phyloP scores from a whole-genome alignment of 2,888 invertebrate species.

The Marasmarcha lunaedactyla region DNA sequence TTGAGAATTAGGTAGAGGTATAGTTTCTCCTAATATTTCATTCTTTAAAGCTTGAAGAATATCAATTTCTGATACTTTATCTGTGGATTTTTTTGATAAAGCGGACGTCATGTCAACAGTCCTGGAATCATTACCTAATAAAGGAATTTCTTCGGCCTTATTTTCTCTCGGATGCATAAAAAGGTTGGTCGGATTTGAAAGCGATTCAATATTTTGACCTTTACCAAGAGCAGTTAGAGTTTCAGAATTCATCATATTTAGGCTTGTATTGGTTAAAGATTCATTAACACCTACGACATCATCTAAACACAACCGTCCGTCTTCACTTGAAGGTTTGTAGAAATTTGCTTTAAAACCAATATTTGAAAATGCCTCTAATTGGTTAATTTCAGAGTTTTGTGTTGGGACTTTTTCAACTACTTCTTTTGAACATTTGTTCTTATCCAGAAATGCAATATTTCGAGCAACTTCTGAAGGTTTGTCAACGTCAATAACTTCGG shows the following conservation, averaged over 20 bases:
- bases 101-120: conserved; percentile 9
- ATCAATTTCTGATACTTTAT: conserved; percentile 50
- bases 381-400: conserved; percentile 1
- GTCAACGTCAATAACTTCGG: too few species aligned
- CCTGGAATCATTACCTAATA: conserved; percentile 29
- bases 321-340: conserved; percentile 30
- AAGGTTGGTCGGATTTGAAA: neutral
- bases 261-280: neutral
- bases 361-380: conserved; percentile 7
- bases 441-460: too few species aligned
- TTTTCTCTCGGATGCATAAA: neutral
- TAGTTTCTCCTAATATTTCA: conserved; percentile 49
- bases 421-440: too few species aligned
- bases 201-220: neutral
- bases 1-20: conserved; percentile 32
- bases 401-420: too few species aligned
- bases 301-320: too few species aligned
- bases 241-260: neutral
- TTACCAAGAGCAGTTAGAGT: neutral
- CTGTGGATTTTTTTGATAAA: neutral
- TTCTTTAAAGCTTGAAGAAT: conserved; percentile 60
- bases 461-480: too few species aligned
- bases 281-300: too few species aligned
- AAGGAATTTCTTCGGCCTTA: conserved; percentile 32
- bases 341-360: conserved; percentile 32